phyloP scores from a whole-genome alignment of 1,140 invertebrate species.

The Dinoponera quadriceps region DNA sequence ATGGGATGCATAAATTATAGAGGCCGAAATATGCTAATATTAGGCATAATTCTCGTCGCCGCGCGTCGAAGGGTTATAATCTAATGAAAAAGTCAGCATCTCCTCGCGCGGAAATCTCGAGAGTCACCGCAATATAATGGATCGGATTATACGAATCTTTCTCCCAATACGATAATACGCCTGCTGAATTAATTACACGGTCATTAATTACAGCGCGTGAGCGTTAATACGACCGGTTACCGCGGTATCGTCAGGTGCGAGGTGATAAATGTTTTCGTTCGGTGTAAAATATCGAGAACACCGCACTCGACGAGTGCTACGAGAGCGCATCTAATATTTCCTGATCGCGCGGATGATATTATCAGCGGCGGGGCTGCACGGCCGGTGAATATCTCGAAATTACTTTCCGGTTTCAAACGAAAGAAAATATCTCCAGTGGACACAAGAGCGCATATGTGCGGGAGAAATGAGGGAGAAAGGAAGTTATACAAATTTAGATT shows the following conservation, averaged over 20 bases:
- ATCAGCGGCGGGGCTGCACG: background rate
- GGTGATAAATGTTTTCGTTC: slow-evolving; percentile 10
- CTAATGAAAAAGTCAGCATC: slow-evolving; percentile 68
- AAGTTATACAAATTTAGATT: too few relatives aligned
- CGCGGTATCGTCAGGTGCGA: background rate
- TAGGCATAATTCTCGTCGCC: slow-evolving; percentile 51
- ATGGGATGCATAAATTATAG: slow-evolving; percentile 71
- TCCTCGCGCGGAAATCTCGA: slow-evolving; percentile 44
- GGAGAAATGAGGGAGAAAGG: too few relatives aligned
- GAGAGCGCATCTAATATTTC: background rate
- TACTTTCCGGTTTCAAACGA: too few relatives aligned
- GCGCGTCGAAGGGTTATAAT: slow-evolving; percentile 60
- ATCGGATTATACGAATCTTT: slow-evolving; percentile 32
- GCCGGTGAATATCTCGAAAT: background rate
- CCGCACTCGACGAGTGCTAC: background rate
- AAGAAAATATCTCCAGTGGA: too few relatives aligned
- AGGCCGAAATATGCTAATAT: slow-evolving; percentile 70
- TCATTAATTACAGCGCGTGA: slow-evolving; percentile 24
- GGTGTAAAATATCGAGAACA: slow-evolving; percentile 12
- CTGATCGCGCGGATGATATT: background rate
- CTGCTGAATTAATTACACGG: slow-evolving; percentile 24
- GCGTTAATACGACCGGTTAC: slow-evolving; percentile 26
- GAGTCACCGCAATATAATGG: slow-evolving; percentile 26
- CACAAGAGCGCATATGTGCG: too few relatives aligned
- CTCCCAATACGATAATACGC: slow-evolving; percentile 27